Base-by-base conservation (phyloP, 1,140 invertebrate species). In the Brachionus rubens region DNA sequence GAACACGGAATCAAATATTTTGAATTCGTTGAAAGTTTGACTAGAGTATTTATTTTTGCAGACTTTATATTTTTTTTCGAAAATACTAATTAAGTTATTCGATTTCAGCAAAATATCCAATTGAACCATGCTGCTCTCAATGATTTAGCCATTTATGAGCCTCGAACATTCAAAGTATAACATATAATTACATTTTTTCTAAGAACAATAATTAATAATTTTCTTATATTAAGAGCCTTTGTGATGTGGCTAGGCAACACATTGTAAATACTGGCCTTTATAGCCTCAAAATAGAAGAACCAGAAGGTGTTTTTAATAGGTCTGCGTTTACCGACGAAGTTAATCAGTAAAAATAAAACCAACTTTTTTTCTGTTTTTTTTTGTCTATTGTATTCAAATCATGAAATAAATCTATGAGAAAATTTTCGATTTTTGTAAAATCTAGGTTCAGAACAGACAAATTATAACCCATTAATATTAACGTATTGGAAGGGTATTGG, bases 141-240 rank as follows among this genome's bases (percentile, higher is more conserved):
- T 59, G 72, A 75, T 59, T 36, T 75, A 28, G 72, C 72, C 21
- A 75, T 75, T 54, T 75, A 75, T 19, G 72, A 75, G 24, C 72
- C 72, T 6, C 3, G 72, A 36, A 75, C 72, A 56, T 75, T 75
- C 19, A 47, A 70, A n/a, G 65, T 70, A 33, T 16, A 12, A 50
- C 3, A 26, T 14, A 6, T 4, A 7, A 1, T 5, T 26, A 12
- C 4, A 50, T 7, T n/a, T 28, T 28, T 47, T 47, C 7, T 26
- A 3, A 28, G 2, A 16, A 16, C 21, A 70, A 26, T 30, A 24
- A 4, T 7, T 70, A 26, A 70, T 1, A 4, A 40, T 46, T 10
- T 24, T 24, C 6, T 67, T 24, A 12, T 70, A n/a, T 33, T 72
- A 19, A 75, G 36, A 47, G 72, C 21, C 47, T 75, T 30, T 54